A percentile compares a stretch with the other conserved stretches of the same genome.
phyloP scores from a whole-genome alignment of 2,113 vertebrate genomes.

The Lamprotornis superbus region DNA sequence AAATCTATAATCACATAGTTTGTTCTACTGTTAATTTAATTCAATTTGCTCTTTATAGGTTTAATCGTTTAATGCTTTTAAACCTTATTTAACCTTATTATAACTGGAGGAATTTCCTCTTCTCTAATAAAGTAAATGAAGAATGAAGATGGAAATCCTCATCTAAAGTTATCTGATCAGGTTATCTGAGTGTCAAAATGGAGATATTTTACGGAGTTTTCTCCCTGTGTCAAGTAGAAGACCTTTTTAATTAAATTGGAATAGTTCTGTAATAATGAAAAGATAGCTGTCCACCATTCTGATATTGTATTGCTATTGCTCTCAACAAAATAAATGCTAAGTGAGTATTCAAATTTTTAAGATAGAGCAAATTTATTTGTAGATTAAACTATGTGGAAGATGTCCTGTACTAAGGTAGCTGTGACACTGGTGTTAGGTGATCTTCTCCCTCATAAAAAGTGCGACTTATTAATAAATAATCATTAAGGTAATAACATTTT shows the following conservation, averaged over 20 bases:
- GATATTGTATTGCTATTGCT: neutral
- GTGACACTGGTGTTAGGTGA: neutral
- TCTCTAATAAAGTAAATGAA: neutral
- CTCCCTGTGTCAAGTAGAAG: neutral
- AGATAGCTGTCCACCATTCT: neutral
- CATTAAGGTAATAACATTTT: neutral
- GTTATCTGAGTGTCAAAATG: neutral
- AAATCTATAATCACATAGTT: neutral
- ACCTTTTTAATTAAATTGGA: neutral
- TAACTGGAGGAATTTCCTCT: neutral
- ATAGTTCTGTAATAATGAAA: neutral
- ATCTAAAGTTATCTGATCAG: neutral
- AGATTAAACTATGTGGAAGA: neutral
- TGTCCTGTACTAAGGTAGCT: neutral
- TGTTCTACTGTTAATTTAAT: neutral
- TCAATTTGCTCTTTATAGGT: neutral
- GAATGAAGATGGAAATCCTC: neutral
- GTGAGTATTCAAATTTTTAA: neutral
- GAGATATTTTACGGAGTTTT: neutral
- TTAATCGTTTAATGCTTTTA: fast-evolving
- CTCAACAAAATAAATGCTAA: neutral
- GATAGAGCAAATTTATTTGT: neutral
- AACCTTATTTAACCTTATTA: neutral
- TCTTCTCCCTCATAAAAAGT: neutral
- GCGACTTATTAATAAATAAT: neutral